phyloP scores from a whole-genome alignment of 2,113 vertebrate species.

The Pedetes capensis region DNA sequence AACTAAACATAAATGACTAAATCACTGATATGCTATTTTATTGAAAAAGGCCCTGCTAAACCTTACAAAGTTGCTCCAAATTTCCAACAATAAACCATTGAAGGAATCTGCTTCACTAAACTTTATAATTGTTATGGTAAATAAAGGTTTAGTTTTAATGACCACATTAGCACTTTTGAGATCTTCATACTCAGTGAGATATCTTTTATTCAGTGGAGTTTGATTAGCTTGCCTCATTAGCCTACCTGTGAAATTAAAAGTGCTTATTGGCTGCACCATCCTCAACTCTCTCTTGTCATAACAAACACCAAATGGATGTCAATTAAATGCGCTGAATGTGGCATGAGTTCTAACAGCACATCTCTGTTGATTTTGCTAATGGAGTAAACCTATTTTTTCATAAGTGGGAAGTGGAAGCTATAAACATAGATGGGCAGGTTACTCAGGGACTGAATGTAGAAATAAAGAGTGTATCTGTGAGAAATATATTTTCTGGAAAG shows the following conservation, averaged over 20 bases:
- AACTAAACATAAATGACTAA: not conserved
- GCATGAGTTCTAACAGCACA: accelerated
- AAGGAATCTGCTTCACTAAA: not conserved
- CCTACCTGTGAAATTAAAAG: not conserved
- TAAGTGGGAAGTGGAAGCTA: not conserved
- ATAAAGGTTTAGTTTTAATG: not conserved
- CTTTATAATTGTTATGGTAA: not conserved
- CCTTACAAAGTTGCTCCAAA: not conserved
- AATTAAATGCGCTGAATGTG: accelerated
- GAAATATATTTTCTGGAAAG: not conserved
- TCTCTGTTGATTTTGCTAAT: not conserved
- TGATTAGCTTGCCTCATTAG: not conserved
- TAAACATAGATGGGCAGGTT: not conserved
- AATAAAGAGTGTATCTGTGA: not conserved
- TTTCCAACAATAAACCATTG: not conserved
- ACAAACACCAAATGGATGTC: accelerated
- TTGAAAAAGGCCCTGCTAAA: not conserved
- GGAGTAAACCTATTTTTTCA: not conserved
- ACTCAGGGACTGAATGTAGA: not conserved
- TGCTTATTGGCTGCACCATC: not conserved
- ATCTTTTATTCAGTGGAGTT: not conserved
- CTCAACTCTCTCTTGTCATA: not conserved
- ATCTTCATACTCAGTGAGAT: not conserved
- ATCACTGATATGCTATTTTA: not conserved
- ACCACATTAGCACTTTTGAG: not conserved